Conservation (phyloP, 2,113 vertebrate species). For the Empidonax alnorum region DNA sequence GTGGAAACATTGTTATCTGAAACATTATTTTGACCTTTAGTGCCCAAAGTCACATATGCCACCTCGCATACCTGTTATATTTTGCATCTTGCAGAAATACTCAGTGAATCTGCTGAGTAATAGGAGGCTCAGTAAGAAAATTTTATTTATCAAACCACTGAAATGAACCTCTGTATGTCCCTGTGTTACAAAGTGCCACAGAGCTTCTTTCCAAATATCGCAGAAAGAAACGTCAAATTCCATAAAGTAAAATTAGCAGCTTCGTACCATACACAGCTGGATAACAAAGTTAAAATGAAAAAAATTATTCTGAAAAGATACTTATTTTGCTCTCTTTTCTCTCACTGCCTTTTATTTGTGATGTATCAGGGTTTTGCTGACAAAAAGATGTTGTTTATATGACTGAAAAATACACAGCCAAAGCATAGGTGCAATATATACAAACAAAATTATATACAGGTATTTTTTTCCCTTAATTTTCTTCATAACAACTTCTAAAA, state of each 20-base stretch:
- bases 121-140: not conserved
- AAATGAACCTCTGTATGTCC: not conserved
- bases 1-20: not conserved
- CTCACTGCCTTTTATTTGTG: not conserved
- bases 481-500: not conserved
- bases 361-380: not conserved
- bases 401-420: not conserved
- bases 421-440: not conserved
- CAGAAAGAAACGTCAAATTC: not conserved
- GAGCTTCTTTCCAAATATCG: not conserved
- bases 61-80: not conserved
- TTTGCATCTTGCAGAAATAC: constrained; percentile 16
- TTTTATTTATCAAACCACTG: not conserved
- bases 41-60: not conserved
- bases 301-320: not conserved
- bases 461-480: not conserved
- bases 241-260: not conserved
- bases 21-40: constrained; percentile 9
- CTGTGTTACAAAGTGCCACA: not conserved
- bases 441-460: not conserved
- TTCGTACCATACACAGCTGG: not conserved
- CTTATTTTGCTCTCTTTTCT: not conserved
- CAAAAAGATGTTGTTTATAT: not conserved
- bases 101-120: not conserved
- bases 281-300: not conserved